Evolutionary conservation across 2,113 vertebrate genomes (phyloP), one percentile per base, ranked within the genome.

Genomic region (Chamaea fasciata): DNA sequence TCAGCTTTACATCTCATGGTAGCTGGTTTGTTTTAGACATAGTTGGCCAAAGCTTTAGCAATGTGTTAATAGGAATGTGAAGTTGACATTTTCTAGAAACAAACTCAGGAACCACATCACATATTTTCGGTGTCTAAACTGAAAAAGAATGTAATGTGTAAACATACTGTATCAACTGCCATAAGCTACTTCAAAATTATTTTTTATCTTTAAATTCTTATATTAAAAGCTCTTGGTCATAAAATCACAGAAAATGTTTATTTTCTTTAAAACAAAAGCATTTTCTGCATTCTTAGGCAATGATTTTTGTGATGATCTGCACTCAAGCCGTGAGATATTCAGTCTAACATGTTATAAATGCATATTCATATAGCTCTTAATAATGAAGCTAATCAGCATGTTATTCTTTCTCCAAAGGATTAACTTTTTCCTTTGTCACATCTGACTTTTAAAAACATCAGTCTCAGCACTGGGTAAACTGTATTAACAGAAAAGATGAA

Each of bases 401-500:
- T 80, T 93, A 52, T 71, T 70, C 52, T 82, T 89, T 87, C 24
- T 82, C 62, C 35, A 68, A 89, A 81, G 33, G 44, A 94, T 60
- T 84, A 81, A 71, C 44, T 63, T 96, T 89, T 92, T 57, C 52
- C 27, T 89, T 87, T 88, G 47, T 63, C 37, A 83, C 67, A 41
- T 92, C 27, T 89, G 77, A 68, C 70, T 94, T 92, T 83, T 71
- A 55, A 81, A 95, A 96, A 80, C 44, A 76, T 39, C 70, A 57
- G 21, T 74, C 39, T 86, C 31, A 2, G 22, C 57, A 67, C 57
- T 59, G 65, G 10, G 26, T 59, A 94, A 26, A 74, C 41, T 84
- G 44, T 46, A 69, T 89, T 95, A 91, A 92, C 62, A 79, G 11
- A 77, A 75, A 83, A 84, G 88, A 93, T 96, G 60, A 95, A 97